Conservation (phyloP, 2,797 vertebrate species). For the Molothrus aeneus region DNA sequence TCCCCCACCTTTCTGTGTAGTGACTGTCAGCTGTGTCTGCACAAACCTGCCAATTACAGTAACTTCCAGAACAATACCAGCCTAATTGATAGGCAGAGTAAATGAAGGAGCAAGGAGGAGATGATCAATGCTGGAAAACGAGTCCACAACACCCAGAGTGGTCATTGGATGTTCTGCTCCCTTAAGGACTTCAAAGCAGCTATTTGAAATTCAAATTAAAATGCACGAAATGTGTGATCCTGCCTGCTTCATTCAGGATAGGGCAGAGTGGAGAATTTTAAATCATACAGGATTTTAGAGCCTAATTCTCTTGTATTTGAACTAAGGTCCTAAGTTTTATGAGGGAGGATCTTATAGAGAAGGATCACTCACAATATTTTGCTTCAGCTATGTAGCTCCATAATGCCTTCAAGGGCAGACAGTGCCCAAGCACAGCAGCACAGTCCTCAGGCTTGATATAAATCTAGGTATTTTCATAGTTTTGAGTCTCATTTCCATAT, state of each 20-base stretch:
- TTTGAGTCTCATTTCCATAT: background rate
- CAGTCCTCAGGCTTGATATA: background rate
- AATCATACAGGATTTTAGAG: background rate
- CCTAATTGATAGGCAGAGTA: slow-evolving; percentile 1
- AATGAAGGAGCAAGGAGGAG: background rate
- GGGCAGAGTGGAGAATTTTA: background rate
- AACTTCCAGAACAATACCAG: slow-evolving; percentile 18
- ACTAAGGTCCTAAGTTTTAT: background rate
- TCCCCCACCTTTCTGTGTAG: background rate
- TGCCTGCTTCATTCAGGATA: background rate
- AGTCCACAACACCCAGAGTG: background rate
- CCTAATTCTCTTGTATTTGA: background rate
- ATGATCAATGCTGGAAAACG: background rate
- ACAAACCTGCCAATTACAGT: slow-evolving; percentile 37
- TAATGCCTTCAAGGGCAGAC: background rate
- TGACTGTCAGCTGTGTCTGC: slow-evolving; percentile 3
- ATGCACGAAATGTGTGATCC: background rate
- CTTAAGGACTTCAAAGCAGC: background rate
- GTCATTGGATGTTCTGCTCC: background rate
- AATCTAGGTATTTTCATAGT: background rate
- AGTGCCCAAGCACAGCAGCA: background rate
- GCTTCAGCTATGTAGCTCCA: background rate
- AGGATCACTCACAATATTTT: background rate
- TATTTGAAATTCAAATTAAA: background rate
- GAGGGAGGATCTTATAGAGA: background rate